Base-by-base conservation (phyloP, 1,140 invertebrate genomes). In the Leptopilina clavipes region DNA sequence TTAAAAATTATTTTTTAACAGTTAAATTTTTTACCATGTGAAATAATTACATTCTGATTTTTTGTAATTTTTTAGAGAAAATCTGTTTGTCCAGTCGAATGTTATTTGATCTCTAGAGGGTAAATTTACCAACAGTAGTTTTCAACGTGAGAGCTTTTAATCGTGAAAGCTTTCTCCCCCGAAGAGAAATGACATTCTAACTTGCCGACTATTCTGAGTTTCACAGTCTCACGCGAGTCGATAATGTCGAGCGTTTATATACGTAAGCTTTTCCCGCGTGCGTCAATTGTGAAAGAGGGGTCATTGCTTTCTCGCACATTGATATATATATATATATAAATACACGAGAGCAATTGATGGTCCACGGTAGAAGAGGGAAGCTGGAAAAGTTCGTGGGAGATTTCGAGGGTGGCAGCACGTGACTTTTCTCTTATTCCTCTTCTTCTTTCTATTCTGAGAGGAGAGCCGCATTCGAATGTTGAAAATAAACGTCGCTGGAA, bases 401-500 rank as follows among this genome's bases (percentile, higher is more conserved):
- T 77, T 54, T 71, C 78, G 72, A 75, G 77, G 79, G 79, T 79
- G 79, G 82, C 82, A 82, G 81, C 83, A 80, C 81, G 73, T 77
- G 79, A 81, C 77, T 77, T 79, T 77, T 54, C 74, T 77, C 72
- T 48, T 73, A 72, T 40, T 9, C 9, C 8, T 40, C 37, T 40
- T 40, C 37, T 40, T 6, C 37, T 40, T 40, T 40, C 71, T 48
- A 43, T 45, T 54, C 78, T 73, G 75, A 79, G 78, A 79, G 74
- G 77, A 79, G 74, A 79, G 81, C 79, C 78, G 78, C 77, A 77
- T 52, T 52, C 7, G 80, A 77, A 82, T 76, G 86, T 84, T 86
- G 83, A 86, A 87, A 87, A 87, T 87, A 87, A 87, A 85, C 82
- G 78, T 76, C 80, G 78, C 86, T 87, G 86, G 86, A 87, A 84